Base-by-base conservation (phyloP, 2,113 vertebrate genomes). In the Anser cygnoides region DNA sequence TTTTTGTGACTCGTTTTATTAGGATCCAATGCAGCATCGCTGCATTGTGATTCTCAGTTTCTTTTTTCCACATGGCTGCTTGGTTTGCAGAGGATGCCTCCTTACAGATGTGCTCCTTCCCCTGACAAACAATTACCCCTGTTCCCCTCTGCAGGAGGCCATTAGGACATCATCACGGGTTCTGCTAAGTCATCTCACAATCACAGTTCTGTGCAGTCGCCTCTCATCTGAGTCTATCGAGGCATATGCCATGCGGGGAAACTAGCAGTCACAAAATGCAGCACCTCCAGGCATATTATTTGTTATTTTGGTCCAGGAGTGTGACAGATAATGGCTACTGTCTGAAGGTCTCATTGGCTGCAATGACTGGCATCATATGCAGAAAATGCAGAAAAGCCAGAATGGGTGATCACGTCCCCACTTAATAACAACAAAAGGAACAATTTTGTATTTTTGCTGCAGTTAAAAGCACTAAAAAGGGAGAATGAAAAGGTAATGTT, bases 171-270 rank as follows among this genome's bases (percentile, higher is more conserved):
- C 96, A 97, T 98, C 97, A 98, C 89, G 87, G 94, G 96, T 98
- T 98, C 97, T 98, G 97, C 97, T 97, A 98, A 98, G 98, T 98
- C 98, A 98, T 98, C 97, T 98, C 96, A 97, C 97, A 97, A 98
- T 98, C 97, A 96, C 96, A 96, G 97, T 97, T 98, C 96, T 97
- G 94, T 97, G 97, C 98, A 98, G 96, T 98, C 97, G 97, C 92
- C 94, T 98, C 97, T 98, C 96, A 97, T 97, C 96, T 94, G 91
- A 96, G 96, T 94, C 94, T 96, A 87, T 97, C 95, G 84, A 90
- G 97, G 97, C 96, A 97, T 95, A 97, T 97, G 97, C 96, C 95
- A 92, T 73, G 89, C 85, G 46, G 94, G 96, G 87, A 97, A 97
- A 97, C 94, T 94, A 96, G 96, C 96, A 97, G 96, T 90, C 97